Base-by-base conservation (phyloP, 1,140 invertebrate genomes). In the Hesperophylax magnus region DNA sequence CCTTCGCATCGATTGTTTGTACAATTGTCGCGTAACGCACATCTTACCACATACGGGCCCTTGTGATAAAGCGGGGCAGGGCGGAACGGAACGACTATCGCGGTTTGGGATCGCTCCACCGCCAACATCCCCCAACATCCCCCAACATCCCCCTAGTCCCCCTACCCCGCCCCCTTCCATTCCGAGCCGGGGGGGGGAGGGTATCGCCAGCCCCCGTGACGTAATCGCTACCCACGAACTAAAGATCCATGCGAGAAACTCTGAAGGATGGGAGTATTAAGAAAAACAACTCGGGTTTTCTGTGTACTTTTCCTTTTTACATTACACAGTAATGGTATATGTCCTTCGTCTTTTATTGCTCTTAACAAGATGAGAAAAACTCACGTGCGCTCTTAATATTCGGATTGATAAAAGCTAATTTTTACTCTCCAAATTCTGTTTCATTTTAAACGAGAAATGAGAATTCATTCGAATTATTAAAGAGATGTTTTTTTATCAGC, bases 41-140 rank as follows among this genome's bases (percentile, higher is more conserved):
- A 9, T 22, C 61, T 31, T 27, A 14, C 15, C 24, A 27, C 27
- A 58, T 31, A 27, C 24, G 11, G 17, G 11, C 63, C 63, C 63
- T 27, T n/a, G 27, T n/a, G 63, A 67, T 67, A 67, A 39, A 67
- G 31, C 63, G 63, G 63, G 47, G 31, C 63, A 27, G 63, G 39
- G 65, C 65, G 34, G 67, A 71, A 71, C 67, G 67, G 39, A 71
- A 53, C 67, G 39, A 47, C 67, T 71, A 71, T 71, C 67, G 67
- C 39, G 67, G 67, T 71, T 53, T 71, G 67, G 39, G 67, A 71
- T 71, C 67, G 47, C 22, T 71, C 67, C 31, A 47, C 39, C 39
- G 1, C 39, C 39, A 47, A 14, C 65, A 39, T 52, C n/a, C 47
- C 67, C n/a, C n/a, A n/a, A n/a, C n/a, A n/a, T n/a, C n/a, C n/a